phyloP scores from a whole-genome alignment of 2,113 vertebrate species.

The Zonotrichia leucophrys region DNA sequence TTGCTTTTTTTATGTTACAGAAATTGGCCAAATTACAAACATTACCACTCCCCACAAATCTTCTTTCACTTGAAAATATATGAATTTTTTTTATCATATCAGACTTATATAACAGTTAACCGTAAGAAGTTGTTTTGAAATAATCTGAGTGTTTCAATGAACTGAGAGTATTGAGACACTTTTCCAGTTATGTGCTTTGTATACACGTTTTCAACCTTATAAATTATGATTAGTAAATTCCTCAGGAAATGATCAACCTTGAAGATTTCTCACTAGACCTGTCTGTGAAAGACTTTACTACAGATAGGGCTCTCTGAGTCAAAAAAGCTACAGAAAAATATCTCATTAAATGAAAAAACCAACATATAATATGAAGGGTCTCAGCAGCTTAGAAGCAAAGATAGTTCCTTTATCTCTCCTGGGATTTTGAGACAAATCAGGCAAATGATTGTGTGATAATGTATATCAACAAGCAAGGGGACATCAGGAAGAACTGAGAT shows the following conservation, averaged over 20 bases:
- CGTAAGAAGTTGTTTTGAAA: background rate
- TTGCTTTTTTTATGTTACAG: background rate
- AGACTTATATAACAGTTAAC: background rate
- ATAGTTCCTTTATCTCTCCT: background rate
- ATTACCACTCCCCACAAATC: background rate
- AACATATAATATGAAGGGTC: background rate
- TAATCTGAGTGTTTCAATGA: background rate
- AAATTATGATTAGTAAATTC: background rate
- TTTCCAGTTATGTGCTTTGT: background rate
- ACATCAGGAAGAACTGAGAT: background rate
- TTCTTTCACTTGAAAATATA: background rate
- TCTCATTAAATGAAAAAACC: background rate
- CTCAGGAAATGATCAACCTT: background rate
- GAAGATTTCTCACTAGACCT: background rate
- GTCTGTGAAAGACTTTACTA: background rate
- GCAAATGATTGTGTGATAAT: background rate
- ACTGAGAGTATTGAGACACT: background rate
- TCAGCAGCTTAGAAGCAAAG: background rate
- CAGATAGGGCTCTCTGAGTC: background rate
- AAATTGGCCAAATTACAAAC: background rate
- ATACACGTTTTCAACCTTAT: background rate
- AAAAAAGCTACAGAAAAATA: background rate
- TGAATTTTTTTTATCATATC: background rate
- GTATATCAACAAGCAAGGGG: background rate
- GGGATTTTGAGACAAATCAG: background rate